Evolutionary conservation across 1,140 invertebrate species (phyloP).

Genomic region (Papilio aristodemus): DNA sequence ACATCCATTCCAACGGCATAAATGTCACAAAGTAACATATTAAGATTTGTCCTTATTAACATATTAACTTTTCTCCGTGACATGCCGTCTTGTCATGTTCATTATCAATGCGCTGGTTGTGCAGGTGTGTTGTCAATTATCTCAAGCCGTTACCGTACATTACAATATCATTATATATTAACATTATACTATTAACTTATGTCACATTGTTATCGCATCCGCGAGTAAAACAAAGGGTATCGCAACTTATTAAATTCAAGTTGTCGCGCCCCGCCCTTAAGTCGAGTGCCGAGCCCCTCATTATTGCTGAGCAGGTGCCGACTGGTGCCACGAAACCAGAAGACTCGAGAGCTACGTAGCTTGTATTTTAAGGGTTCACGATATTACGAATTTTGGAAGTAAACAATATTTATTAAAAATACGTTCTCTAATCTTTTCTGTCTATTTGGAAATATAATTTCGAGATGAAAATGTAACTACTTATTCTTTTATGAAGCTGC

Average conservation of each 20-base stretch:
- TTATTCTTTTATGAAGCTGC: too few species aligned
- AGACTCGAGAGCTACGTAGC: not conserved
- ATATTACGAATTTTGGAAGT: not conserved
- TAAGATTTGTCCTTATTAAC: too few species aligned
- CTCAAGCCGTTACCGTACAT: constrained; percentile 1
- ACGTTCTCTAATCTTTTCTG: too few species aligned
- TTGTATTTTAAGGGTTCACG: not conserved
- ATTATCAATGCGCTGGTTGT: not conserved
- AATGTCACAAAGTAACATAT: not conserved
- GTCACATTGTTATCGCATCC: constrained; percentile 14
- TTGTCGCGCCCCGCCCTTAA: constrained; percentile 22
- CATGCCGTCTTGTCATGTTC: too few species aligned
- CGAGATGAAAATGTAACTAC: too few species aligned
- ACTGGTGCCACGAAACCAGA: not conserved
- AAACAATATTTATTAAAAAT: too few species aligned
- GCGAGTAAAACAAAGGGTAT: constrained; percentile 15
- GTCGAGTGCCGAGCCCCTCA: constrained; percentile 9
- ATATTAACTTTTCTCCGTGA: too few species aligned
- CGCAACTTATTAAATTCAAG: constrained; percentile 25
- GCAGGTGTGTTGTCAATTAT: not conserved
- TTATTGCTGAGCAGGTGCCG: constrained; percentile 15
- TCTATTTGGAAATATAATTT: too few species aligned
- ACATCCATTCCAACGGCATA: not conserved
- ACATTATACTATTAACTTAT: constrained; percentile 9
- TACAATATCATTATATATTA: constrained; percentile 20